Evolutionary conservation across 2,797 vertebrate species (phyloP).

Genomic region (Myioborus miniatus): DNA sequence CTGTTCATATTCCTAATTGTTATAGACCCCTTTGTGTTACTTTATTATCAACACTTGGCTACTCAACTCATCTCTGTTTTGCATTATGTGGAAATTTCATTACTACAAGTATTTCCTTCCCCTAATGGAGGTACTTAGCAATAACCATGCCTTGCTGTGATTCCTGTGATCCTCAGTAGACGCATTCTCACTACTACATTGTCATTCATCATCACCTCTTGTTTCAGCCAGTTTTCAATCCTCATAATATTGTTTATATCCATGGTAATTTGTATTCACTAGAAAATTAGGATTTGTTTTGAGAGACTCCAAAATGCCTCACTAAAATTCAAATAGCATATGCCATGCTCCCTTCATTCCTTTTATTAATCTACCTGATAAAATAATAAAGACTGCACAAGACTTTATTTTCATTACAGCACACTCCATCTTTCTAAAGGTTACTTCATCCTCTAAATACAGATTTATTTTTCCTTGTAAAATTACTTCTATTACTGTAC

Average conservation of each 20-base stretch:
- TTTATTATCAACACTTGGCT: conserved; percentile 18
- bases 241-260: background rate
- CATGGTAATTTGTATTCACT: background rate
- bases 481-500: background rate
- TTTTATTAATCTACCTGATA: background rate
- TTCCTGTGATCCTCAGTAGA: background rate
- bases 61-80: background rate
- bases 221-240: background rate
- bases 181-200: background rate
- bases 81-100: background rate
- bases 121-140: background rate
- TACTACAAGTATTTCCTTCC: background rate
- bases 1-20: background rate
- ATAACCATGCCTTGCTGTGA: background rate
- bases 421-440: background rate
- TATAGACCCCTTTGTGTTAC: background rate
- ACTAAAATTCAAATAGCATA: background rate
- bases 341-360: background rate
- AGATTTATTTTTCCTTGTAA: background rate
- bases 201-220: conserved; percentile 25
- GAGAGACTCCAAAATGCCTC: background rate
- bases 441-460: background rate
- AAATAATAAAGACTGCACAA: background rate
- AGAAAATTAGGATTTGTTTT: background rate
- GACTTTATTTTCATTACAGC: background rate